Conservation (phyloP, 2,113 vertebrate genomes). For the Sarotherodon lohbergeri region DNA sequence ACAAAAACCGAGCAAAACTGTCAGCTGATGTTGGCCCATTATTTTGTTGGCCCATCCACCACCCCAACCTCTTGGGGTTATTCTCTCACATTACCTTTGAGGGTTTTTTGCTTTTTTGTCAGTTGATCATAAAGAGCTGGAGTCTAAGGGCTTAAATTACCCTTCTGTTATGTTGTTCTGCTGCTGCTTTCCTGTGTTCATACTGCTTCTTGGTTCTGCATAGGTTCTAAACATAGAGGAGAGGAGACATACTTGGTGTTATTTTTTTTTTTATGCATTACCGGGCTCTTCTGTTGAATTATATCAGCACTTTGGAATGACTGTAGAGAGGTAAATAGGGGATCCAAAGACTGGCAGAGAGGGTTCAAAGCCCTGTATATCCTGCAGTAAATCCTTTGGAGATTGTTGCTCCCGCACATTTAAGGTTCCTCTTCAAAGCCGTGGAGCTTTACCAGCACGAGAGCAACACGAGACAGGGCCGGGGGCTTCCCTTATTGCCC, state of each 20-base stretch:
- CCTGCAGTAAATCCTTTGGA: constrained; percentile 59
- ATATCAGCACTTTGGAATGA: constrained; percentile 57
- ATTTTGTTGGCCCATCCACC: not conserved
- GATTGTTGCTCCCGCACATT: constrained; percentile 65
- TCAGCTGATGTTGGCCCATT: not conserved
- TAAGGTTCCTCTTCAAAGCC: constrained; percentile 56
- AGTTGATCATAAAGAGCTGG: not conserved
- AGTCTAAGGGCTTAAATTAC: not conserved
- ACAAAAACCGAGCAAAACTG: not conserved
- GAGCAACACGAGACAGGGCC: constrained; percentile 48
- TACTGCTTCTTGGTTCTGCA: not conserved
- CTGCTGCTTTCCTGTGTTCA: not conserved
- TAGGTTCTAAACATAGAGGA: not conserved
- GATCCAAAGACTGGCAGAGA: constrained; percentile 31
- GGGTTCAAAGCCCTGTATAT: constrained; percentile 60
- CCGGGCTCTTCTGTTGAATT: not conserved
- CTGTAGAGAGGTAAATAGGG: constrained; percentile 51
- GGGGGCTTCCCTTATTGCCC: constrained; percentile 62
- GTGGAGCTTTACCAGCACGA: constrained; percentile 43
- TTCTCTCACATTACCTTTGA: not conserved
- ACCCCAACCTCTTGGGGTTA: not conserved
- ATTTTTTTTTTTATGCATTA: not conserved
- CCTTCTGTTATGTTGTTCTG: not conserved
- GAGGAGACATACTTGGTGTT: not conserved
- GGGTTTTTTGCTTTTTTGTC: not conserved